A percentile compares a stretch with the other conserved stretches of the same genome.
These are phyloP conservation scores for Chrysolina americana DNA, from an alignment of 2,888 invertebrate species.

Conservation along the genomic window DNA sequence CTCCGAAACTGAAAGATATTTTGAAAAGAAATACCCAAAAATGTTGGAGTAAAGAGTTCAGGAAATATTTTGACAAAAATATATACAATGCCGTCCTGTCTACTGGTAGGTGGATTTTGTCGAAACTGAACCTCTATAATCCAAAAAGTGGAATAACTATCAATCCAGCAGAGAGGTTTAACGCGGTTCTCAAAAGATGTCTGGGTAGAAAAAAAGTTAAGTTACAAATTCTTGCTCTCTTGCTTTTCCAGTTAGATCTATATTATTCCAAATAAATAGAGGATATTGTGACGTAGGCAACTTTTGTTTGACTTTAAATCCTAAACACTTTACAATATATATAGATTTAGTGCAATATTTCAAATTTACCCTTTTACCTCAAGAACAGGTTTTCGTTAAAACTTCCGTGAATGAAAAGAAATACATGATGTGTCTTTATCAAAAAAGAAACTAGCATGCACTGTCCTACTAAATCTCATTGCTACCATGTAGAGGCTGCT, in stretches of 20 bases:
- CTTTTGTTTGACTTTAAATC: background rate
- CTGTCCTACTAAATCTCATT: too few species aligned
- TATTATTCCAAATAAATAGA: background rate
- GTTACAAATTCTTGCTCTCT: background rate
- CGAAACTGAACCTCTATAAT: background rate
- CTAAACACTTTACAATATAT: background rate
- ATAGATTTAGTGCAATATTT: background rate
- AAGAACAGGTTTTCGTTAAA: too few species aligned
- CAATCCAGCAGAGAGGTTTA: background rate
- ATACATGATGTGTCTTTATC: too few species aligned
- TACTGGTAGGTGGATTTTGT: conserved; percentile 3
- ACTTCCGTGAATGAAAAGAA: too few species aligned
- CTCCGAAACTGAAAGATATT: too few species aligned
- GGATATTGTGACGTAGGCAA: conserved; percentile 6
- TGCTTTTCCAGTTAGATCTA: background rate
- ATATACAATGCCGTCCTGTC: background rate
- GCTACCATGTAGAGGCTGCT: too few species aligned
- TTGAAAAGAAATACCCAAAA: too few species aligned
- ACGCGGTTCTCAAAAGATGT: background rate
- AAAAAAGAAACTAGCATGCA: too few species aligned
- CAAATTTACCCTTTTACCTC: background rate
- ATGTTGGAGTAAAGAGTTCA: too few species aligned
- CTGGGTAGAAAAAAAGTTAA: background rate
- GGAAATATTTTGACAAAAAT: conserved; percentile 2
- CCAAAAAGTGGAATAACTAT: background rate